These are phyloP conservation scores for Rissa tridactyla DNA, from an alignment of 2,113 vertebrate genomes.

Conservation along the genomic window DNA sequence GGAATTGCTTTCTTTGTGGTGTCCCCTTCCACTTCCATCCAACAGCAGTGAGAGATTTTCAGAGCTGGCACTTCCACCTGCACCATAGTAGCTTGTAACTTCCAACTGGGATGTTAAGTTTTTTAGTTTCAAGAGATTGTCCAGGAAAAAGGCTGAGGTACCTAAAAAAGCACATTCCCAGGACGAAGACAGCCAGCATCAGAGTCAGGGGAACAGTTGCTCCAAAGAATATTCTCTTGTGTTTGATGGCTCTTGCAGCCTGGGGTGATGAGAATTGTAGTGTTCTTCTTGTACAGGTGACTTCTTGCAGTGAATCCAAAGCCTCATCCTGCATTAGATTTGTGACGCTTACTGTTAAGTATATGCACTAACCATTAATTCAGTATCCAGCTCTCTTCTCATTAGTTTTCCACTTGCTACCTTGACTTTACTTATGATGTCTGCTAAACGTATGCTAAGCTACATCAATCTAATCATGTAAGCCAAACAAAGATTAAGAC, in stretches of 20 bases:
- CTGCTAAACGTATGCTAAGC: not conserved
- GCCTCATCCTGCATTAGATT: not conserved
- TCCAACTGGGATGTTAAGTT: not conserved
- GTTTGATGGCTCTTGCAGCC: not conserved
- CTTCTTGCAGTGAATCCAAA: not conserved
- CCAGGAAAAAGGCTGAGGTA: not conserved
- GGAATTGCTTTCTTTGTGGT: not conserved
- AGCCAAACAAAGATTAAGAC: not conserved
- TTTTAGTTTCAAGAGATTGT: not conserved
- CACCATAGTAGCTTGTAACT: not conserved
- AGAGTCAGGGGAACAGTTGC: not conserved
- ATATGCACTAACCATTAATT: not conserved
- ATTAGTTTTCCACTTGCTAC: not conserved
- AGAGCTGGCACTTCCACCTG: not conserved
- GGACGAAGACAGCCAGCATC: not conserved
- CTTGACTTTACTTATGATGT: not conserved
- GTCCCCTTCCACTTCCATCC: not conserved
- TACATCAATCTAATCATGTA: not conserved
- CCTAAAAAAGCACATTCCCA: not conserved
- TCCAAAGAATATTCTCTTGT: not conserved
- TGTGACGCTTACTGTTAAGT: not conserved
- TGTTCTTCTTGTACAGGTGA: not conserved
- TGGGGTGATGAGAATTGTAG: not conserved
- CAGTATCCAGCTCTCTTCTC: not conserved
- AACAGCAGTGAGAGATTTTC: not conserved